Evolutionary conservation across 2,888 invertebrate species (phyloP).

Genomic region (Nasonovia ribisnigri): DNA sequence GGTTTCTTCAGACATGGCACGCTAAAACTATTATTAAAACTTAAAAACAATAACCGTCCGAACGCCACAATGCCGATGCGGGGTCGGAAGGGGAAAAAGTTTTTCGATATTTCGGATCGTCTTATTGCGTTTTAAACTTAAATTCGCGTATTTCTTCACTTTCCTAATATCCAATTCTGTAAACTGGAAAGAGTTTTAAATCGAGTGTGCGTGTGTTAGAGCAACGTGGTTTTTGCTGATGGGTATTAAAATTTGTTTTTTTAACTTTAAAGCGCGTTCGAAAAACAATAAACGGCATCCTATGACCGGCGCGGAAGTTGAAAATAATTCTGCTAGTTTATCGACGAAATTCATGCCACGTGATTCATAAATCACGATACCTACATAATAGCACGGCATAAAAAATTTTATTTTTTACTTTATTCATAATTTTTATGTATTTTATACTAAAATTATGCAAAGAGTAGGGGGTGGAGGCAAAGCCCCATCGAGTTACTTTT

Average conservation of each 20-base stretch:
- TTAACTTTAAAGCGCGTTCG: conserved; percentile 1
- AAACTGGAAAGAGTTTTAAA: background rate
- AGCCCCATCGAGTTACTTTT: too few relatives aligned
- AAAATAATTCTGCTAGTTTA: background rate
- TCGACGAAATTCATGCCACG: background rate
- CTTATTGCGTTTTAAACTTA: background rate
- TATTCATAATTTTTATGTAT: too few relatives aligned
- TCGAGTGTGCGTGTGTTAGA: background rate
- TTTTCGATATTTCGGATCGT: background rate
- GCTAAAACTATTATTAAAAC: background rate
- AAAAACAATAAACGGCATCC: background rate
- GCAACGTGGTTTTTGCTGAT: background rate
- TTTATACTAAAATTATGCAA: too few relatives aligned
- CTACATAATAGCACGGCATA: background rate
- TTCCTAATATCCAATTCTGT: background rate
- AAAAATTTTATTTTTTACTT: background rate
- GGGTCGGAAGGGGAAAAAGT: background rate
- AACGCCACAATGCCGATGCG: background rate
- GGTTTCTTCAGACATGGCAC: background rate
- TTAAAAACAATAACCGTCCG: conserved; percentile 2
- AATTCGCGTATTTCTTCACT: background rate
- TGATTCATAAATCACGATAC: background rate
- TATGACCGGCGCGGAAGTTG: background rate
- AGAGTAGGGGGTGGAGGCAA: too few relatives aligned
- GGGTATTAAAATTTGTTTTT: background rate